Base-by-base conservation (phyloP, 2,797 vertebrate genomes). In the Gymnothorax javanicus region DNA sequence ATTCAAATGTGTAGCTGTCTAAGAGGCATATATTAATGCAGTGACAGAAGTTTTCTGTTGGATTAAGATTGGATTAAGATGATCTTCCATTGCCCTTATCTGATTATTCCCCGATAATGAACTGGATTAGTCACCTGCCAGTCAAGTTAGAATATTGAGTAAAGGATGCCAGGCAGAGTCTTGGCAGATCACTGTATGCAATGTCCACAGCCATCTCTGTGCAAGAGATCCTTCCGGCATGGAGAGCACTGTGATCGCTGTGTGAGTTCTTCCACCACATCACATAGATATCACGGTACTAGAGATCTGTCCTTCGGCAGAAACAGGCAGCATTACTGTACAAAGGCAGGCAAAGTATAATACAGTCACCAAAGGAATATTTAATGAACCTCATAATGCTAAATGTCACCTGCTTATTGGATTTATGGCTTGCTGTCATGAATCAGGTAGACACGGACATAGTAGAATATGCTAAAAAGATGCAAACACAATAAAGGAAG, bases 321-420 rank as follows among this genome's bases (percentile, higher is more conserved):
- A 25, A 4, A 50, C 69, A 56, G 27, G 15, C 13, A 59, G 56
- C 11, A 82, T 27, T 64, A 54, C 87, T 88, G 60, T 56, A 82
- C 58, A 67, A 84, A 79, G 75, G 33, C 15, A 84, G 84, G 90
- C 91, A 81, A 93, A 94, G 94, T 92, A 92, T 90, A 90, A 89
- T 90, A 0, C 8, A 84, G 91, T 87, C 92, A 93, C 93, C 92
- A 89, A 92, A 93, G 92, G 93, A 93, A 92, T 93, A 91, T 94
- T 95, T 92, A 92, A 90, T 91, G 91, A 93, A 93, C 94, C 93
- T 93, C 94, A 94, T 94, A 95, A 94, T 92, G 92, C 88, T 90
- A 93, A 94, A 94, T 95, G 94, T 93, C 94, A 94, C 93, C 91
- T 91, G 91, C 92, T 94, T 95, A 95, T 95, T 95, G 93, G 93